These are phyloP conservation scores for Anastrepha obliqua DNA, from an alignment of 1,140 invertebrate genomes.

Conservation along the genomic window DNA sequence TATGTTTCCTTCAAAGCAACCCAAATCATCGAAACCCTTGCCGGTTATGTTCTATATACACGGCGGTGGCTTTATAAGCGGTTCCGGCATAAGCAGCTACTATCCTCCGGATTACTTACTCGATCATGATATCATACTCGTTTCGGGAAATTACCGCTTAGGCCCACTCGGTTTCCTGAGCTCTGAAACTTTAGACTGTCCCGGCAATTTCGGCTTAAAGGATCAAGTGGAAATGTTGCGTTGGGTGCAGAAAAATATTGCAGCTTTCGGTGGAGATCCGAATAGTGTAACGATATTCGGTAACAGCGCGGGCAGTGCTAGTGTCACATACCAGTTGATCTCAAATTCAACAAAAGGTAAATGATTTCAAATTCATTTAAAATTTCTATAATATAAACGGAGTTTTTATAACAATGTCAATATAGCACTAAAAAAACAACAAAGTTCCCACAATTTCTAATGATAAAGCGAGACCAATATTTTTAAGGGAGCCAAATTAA, in stretches of 20 bases:
- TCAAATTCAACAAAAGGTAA: constrained; percentile 80
- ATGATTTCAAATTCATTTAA: neutral
- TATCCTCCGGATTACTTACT: constrained; percentile 85
- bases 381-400: neutral
- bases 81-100: constrained; percentile 78
- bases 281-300: constrained; percentile 82
- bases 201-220: constrained; percentile 83
- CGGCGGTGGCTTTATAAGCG: constrained; percentile 84
- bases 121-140: constrained; percentile 84
- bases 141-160: constrained; percentile 87
- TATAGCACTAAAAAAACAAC: too few species aligned
- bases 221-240: constrained; percentile 81
- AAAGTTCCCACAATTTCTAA: too few species aligned
- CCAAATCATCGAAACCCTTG: constrained; percentile 61
- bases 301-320: constrained; percentile 82
- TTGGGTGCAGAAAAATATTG: constrained; percentile 84
- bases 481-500: too few species aligned
- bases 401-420: too few species aligned
- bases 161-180: constrained; percentile 82
- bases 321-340: constrained; percentile 82
- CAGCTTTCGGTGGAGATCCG: constrained; percentile 79
- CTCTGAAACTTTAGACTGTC: constrained; percentile 77
- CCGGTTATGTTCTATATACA: constrained; percentile 87
- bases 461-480: too few species aligned
- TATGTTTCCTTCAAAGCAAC: neutral